Evolutionary conservation across 2,797 vertebrate species (phyloP), one percentile per base, ranked within the genome.

Genomic region (Anableps anableps): DNA sequence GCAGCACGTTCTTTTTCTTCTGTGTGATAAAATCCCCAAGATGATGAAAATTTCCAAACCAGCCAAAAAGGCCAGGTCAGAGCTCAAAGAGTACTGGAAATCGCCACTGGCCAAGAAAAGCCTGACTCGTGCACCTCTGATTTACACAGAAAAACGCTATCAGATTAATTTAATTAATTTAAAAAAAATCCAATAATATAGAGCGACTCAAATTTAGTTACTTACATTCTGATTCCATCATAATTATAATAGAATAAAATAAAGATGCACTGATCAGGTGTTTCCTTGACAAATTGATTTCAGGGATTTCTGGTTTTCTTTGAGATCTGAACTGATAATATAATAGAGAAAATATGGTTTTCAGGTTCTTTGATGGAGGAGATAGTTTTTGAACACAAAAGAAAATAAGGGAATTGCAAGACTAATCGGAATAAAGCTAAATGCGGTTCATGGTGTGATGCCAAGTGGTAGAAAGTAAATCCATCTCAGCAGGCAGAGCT

Each of bases 1-100:
- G 26, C 26, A 13, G 10, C 26, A 85, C 77, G 87, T 83, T 83
- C 87, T 82, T 85, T 79, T 85, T 80, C 73, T 83, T 51, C 19
- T 71, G 38, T 78, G 84, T 85, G 73, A 64, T 34, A 36, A 19
- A 34, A 64, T 64, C 31, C 17, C 14, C 47, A 43, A 60, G 14
- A 31, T 5, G 14, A 60, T 55, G n/a, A 55, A 55, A 34, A 31
- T 8, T 62, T 62, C 11, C 13, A n/a, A 2, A 34, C 16, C 29
- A 34, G 34, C 21, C 34, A 64, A 36, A 36, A 34, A 29, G 29
- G n/a, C 60, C 31, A 38, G 36, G 34, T 23, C 19, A 66, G 62
- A 66, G 3, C 62, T 66, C 62, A 66, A 10, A 38, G 5, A 36
- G 11, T 66, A 21, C 62, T 19, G 21, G 36, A 68, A 68, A 38